Evolutionary conservation across 2,113 vertebrate genomes (phyloP), one percentile per base, ranked within the genome.

Genomic region (Carassius auratus): DNA sequence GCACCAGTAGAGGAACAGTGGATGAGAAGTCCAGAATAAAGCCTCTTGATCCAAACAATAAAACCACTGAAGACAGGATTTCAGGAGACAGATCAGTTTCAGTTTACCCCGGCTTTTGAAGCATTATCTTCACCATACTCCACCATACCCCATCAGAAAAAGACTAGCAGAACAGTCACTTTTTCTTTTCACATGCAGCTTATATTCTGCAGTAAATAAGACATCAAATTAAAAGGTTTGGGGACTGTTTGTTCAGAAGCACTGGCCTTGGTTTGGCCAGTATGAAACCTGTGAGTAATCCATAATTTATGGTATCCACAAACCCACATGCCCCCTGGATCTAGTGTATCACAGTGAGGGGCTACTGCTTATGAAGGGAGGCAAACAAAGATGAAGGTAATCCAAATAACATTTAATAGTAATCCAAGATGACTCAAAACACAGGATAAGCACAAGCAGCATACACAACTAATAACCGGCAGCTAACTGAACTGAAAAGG

Each of bases 1-100:
- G 15, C 78, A 6, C n/a, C 78, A 48, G 50, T 50, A 66, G 15
- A 7, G 42, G 78, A 50, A 66, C 61, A 30, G 42, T 66, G 61
- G 78, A 66, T 64, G 61, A 81, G 78, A 50, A 38, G 36, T 50
- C n/a, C 8, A 66, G 78, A 66, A 81, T 42, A 81, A 81, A 81
- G 78, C 78, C 78, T 81, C 78, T 81, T 81, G 21, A 81, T 50
- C 61, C 14, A 66, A 81, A 81, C 78, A 81, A 81, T 81, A 66
- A 81, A 66, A 81, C n/a, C 61, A 81, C 66, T 81, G 78, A 81
- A 64, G 78, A 81, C 38, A 64, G 78, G 61, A 81, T 66, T 81
- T 81, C 78, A 81, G 61, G 8, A 5, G 23, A 66, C 42, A 66
- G 36, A 81, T 66, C 78, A 30, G 61, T 66, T 81, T 81, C 78